Base-by-base conservation (phyloP, 1,140 invertebrate genomes). In the Zaprionus africanus region DNA sequence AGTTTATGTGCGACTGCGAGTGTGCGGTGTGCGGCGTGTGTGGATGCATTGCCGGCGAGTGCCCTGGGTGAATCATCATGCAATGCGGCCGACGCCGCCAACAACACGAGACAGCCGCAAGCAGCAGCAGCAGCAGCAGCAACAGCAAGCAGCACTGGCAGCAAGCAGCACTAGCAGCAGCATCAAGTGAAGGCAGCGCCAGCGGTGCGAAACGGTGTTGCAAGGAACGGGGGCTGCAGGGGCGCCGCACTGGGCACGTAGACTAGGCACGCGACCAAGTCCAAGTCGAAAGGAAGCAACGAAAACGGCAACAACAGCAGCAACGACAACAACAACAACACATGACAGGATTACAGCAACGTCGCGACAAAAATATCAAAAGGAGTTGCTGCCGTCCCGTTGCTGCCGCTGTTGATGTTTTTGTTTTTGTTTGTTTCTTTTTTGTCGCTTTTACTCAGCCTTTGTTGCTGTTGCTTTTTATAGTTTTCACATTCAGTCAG, bases 201-300 rank as follows among this genome's bases (percentile, higher is more conserved):
- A 82, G 54, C 74, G 67, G 51, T 71, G 81, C 76, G 76, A 67
- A 76, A 76, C 76, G 69, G 64, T 67, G 46, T 62, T 41, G 65
- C 62, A 46, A 31, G 63, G 17, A 24, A 22, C n/a, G 17, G 31
- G 38, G 26, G 59, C 43, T 46, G 60, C 15, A 4, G 36, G 36
- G 31, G 36, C 17, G 53, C 41, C 38, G 61, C 53, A 72, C 7
- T 26, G 62, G 43, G 54, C 65, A 74, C 65, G 59, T 70, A 75
- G 41, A 63, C 43, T 59, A 69, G 75, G 70, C 82, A 85, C 82
- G 82, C 82, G 82, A 85, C 82, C 81, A 71, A 80, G 38, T 75
- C 78, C 82, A 85, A 67, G 78, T 62, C 78, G 49, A 62, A 70
- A 65, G 64, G 43, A 51, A 60, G 26, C 69, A 71, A 51, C 67